These are phyloP conservation scores for Tigriopus californicus DNA, from an alignment of 2,888 invertebrate genomes.

Conservation along the genomic window DNA sequence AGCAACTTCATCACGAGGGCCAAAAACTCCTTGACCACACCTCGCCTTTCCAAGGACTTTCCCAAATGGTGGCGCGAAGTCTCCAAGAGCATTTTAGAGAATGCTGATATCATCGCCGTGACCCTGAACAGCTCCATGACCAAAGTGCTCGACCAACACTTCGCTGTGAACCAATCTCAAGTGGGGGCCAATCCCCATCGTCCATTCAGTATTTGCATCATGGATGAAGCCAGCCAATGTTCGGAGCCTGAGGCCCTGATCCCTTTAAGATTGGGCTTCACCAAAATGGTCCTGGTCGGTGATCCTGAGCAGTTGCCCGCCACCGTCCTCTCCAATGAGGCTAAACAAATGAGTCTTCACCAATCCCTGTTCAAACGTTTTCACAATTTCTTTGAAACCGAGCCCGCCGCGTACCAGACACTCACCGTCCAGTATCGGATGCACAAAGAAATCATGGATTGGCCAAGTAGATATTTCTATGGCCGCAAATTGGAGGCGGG, in stretches of 20 bases:
- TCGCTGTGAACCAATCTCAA: background rate
- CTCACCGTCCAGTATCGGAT: slow-evolving; percentile 53
- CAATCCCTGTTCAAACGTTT: slow-evolving; percentile 60
- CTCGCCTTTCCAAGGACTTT: background rate
- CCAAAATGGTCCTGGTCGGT: slow-evolving; percentile 58
- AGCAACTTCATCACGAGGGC: background rate
- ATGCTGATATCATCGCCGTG: slow-evolving; percentile 49
- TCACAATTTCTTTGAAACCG: slow-evolving; percentile 19
- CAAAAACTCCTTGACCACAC: background rate
- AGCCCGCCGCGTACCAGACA: slow-evolving; percentile 24
- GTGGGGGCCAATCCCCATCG: background rate
- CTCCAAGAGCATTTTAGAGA: slow-evolving; percentile 20
- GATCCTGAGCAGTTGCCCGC: slow-evolving; percentile 71
- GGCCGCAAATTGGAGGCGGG: slow-evolving; percentile 31
- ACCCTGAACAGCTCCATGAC: slow-evolving; percentile 38
- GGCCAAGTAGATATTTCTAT: slow-evolving; percentile 58
- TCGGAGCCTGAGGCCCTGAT: slow-evolving; percentile 61
- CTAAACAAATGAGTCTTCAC: slow-evolving; percentile 45
- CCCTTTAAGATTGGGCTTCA: slow-evolving; percentile 53
- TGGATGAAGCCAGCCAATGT: slow-evolving; percentile 75
- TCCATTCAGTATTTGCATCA: slow-evolving; percentile 36
- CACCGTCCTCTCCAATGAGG: slow-evolving; percentile 53
- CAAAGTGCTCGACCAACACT: background rate
- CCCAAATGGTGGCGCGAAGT: background rate
- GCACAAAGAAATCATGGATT: slow-evolving; percentile 57